phyloP scores from a whole-genome alignment of 2,888 invertebrate species.

The Cryptosula pallasiana region DNA sequence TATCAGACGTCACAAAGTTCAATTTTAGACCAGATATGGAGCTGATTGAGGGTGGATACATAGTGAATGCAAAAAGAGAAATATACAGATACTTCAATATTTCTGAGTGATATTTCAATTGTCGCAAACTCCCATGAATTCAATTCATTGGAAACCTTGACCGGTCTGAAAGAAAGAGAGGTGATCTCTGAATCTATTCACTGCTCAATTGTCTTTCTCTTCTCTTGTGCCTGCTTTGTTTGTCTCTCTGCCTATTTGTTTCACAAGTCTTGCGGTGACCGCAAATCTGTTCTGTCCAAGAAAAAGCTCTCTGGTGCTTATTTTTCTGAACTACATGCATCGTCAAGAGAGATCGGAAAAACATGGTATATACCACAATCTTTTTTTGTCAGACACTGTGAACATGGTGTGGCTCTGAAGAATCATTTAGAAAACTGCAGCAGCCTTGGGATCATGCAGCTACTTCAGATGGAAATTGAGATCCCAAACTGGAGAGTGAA shows the following conservation, averaged over 20 bases:
- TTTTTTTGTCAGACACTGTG: not conserved
- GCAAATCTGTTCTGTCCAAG: not conserved
- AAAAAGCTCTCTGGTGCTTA: not conserved
- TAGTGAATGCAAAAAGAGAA: not conserved
- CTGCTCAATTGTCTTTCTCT: not conserved
- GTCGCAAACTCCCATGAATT: not conserved
- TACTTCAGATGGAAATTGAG: no score
- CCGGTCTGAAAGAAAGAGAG: not conserved
- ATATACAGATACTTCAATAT: not conserved
- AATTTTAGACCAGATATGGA: not conserved
- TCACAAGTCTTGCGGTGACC: no score
- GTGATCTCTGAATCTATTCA: not conserved
- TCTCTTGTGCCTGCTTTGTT: not conserved
- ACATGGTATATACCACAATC: not conserved
- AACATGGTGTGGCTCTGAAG: not conserved
- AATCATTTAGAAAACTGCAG: not conserved
- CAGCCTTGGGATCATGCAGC: no score
- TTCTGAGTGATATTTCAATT: not conserved
- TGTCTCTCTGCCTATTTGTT: no score
- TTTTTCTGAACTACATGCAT: not conserved
- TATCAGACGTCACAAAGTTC: not conserved
- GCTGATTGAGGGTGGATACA: not conserved
- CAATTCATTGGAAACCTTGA: not conserved
- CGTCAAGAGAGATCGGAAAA: not conserved
- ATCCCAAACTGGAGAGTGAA: not conserved